Conservation (phyloP, 2,113 vertebrate species). For the Vulpes lagopus region DNA sequence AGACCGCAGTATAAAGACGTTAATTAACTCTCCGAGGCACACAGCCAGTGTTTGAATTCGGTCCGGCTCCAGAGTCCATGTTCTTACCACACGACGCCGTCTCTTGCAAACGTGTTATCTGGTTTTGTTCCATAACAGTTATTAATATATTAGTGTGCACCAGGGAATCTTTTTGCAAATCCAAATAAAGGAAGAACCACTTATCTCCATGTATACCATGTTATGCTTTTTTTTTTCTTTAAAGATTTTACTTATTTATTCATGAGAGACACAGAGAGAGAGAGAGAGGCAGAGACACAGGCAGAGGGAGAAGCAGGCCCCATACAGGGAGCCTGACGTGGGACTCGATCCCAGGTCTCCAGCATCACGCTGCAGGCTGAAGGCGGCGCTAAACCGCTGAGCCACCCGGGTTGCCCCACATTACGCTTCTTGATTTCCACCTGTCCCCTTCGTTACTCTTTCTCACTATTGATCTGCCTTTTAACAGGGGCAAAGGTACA, state of each 20-base stretch:
- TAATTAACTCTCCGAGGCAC: neutral
- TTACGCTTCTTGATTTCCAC: constrained; percentile 1
- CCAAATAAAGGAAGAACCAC: neutral
- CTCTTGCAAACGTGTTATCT: neutral
- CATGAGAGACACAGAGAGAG: too few relatives aligned
- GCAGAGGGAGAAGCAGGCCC: too few relatives aligned
- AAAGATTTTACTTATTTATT: too few relatives aligned
- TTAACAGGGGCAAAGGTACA: neutral
- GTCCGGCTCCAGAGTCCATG: neutral
- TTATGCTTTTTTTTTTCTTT: neutral
- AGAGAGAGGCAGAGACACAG: too few relatives aligned
- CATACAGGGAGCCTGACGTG: too few relatives aligned
- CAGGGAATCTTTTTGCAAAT: neutral
- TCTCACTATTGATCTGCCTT: neutral
- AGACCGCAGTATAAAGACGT: neutral
- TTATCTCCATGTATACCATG: neutral
- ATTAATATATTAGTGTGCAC: neutral
- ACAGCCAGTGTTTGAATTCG: neutral
- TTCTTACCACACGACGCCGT: neutral
- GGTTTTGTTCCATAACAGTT: neutral
- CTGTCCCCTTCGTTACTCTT: neutral
- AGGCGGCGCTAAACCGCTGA: too few relatives aligned
- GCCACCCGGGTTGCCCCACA: neutral
- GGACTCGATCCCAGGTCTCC: too few relatives aligned
- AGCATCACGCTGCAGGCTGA: too few relatives aligned